Base-by-base conservation (phyloP, 2,888 invertebrate species). In the Celastrina argiolus region DNA sequence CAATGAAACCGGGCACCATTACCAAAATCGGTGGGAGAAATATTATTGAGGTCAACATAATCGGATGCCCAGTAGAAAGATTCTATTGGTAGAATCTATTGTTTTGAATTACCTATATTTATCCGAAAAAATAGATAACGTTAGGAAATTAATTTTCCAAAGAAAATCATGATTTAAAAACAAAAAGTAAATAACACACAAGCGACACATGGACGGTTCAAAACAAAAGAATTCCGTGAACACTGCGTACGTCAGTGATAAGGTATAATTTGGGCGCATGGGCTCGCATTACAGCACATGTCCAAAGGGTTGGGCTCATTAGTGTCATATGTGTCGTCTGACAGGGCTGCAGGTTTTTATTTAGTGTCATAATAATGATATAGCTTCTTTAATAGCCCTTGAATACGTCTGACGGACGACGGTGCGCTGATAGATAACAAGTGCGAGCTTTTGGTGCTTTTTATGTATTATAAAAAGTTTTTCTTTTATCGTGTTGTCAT, bases 231-330 rank as follows among this genome's bases (percentile, higher is more conserved):
- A 68, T 65, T 66, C 45, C 66, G 65, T 58, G 67, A 69, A 63
- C 56, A 70, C 45, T 56, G 66, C 69, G 72, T 70, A 74, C 71
- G 79, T 76, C 74, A 80, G 76, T 79, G 85, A 81, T 84, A 83
- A 84, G 78, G 77, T 84, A 82, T 86, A 87, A 87, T 87, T 87
- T 84, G 74, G 78, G 72, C 71, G 80, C 74, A 86, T 84, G 74
- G 78, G 72, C 72, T 80, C 74, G 73, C 75, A 75, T 77, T 73
- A 75, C 74, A 79, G 80, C 84, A 86, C 85, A 81, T 87, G 87
- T 81, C 79, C 76, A 76, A 78, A 83, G 83, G 87, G 88, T 85
- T 76, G 70, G 72, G 72, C 82, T 87, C 87, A 87, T 88, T 88
- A 88, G 84, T 78, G 83, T 82, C 85, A 80, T 77, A 81, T 80